Evolutionary conservation across 2,113 vertebrate species (phyloP), one percentile per base, ranked within the genome.

Genomic region (Cyprinodon tularosa): DNA sequence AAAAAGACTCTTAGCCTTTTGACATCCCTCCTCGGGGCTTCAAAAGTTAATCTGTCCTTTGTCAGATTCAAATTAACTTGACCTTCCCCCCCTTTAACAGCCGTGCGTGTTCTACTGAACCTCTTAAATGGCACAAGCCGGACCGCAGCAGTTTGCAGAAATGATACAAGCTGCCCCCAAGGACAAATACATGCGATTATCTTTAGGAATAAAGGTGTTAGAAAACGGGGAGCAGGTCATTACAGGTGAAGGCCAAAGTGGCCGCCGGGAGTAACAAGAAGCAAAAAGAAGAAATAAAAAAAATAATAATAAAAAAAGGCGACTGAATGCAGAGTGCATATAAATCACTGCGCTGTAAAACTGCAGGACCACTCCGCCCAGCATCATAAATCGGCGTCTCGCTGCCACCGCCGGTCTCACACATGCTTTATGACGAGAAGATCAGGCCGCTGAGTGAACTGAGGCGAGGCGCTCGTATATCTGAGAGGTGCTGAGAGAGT

Each of bases 371-470:
- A 84, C 68, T 72, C 82, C 74, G 85, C 73, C 85, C 71, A 77
- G 70, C 85, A 83, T 91, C 90, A 29, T 92, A 91, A 93, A 92
- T 90, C 85, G 86, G 84, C 81, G 76, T 80, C 86, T 62, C 73
- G 62, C 88, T 66, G 80, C 74, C 63, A 64, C 76, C 62, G 4
- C 36, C 7, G 42, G 83, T 78, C 85, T 80, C 84, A 72, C 89
- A 88, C 89, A 91, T 91, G 88, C 86, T 92, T 93, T 91, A 93
- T 85, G 90, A 92, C 90, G 84, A 86, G 86, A 82, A 78, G 86
- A 90, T 91, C 87, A 89, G 90, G 75, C 75, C 82, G 42, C 87
- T 85, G 88, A 91, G 88, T 75, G 88, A 90, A 89, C 66, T 69
- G 82, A 82, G 82, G 77, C 47, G n/a, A 29, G 22, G 80, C 71